Percentiles rank a stretch among this genome's conserved stretches.
These are phyloP conservation scores for Heterotilapia buettikoferi DNA, from an alignment of 2,113 vertebrate species.

Conservation along the genomic window DNA sequence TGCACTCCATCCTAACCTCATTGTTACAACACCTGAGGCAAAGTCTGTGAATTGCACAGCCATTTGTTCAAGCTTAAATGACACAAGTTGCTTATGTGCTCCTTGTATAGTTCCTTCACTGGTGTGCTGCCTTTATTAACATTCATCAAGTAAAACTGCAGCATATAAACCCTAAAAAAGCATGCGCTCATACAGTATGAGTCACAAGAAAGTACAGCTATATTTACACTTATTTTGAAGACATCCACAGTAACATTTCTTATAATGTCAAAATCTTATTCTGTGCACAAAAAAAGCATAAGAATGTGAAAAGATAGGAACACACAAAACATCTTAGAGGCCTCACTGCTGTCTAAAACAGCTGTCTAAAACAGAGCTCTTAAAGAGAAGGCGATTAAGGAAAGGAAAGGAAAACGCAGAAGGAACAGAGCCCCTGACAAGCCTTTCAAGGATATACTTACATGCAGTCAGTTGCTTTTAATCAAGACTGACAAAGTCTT, in stretches of 20 bases:
- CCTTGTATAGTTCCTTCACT: background rate
- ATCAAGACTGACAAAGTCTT: slow-evolving; percentile 41
- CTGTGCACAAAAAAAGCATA: background rate
- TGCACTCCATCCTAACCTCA: background rate
- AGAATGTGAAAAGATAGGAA: background rate
- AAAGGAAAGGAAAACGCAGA: background rate
- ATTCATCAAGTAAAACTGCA: background rate
- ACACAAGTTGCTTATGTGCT: background rate
- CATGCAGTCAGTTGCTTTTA: background rate
- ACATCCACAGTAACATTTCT: background rate
- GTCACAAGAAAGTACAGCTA: background rate
- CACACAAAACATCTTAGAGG: background rate
- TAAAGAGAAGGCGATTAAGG: background rate
- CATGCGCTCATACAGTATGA: background rate
- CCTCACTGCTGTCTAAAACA: background rate
- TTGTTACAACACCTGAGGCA: slow-evolving; percentile 21
- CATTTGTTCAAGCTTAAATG: slow-evolving; percentile 24
- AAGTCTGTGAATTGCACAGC: slow-evolving; percentile 6
- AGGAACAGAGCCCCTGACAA: background rate
- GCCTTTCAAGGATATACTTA: slow-evolving; percentile 13
- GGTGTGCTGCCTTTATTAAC: background rate
- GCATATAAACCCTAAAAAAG: background rate
- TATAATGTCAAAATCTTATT: background rate
- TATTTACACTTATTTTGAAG: background rate
- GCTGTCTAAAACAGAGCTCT: background rate